Base-by-base conservation (phyloP, 2,888 invertebrate genomes). In the Rambutsinella grinnellia region DNA sequence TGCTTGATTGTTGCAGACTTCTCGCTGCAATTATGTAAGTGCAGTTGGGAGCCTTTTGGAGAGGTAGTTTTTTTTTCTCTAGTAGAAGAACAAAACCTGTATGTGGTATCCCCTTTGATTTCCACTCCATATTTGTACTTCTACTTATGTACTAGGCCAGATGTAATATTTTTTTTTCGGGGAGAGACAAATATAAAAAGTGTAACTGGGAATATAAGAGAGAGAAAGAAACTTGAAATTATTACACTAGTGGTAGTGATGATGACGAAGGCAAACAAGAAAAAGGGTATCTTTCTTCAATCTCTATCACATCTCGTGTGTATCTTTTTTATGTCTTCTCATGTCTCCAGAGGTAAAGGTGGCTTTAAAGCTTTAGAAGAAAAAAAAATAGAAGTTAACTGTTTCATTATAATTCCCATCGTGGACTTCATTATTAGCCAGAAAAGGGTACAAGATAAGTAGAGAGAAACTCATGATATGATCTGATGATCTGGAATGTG, bases 381-480 rank as follows among this genome's bases (percentile, higher is more conserved):
- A n/a, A n/a, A n/a, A n/a, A n/a, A n/a, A 47, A 46, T 24, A 17
- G 53, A 57, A 66, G 8, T 24, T 47, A 66, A 66, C 66, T 57
- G 57, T 66, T 66, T 66, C 66, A 57, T 56, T 47, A 23, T 24
- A 24, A 13, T 13, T 36, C 36, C 13, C 36, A 8, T 36, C 36
- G 6, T 13, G 13, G 36, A 36, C 36, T 5, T 36, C 36, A 36
- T 36, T 36, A 36, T 36, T 36, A 36, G 13, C 5, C 6, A 13
- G 36, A 36, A 36, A 36, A 36, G 36, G 36, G 36, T 8, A 36
- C 36, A 36, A 36, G 36, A 36, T 36, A 36, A 36, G 13, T 13
- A 36, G 13, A 13, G 36, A 17, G 19, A 49, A 49, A 49, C 6
- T 17, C 49, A 49, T 19, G 49, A 49, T 49, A 5, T 13, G 13